Evolutionary conservation across 1,140 invertebrate species (phyloP).

Genomic region (Drosophila saltans): DNA sequence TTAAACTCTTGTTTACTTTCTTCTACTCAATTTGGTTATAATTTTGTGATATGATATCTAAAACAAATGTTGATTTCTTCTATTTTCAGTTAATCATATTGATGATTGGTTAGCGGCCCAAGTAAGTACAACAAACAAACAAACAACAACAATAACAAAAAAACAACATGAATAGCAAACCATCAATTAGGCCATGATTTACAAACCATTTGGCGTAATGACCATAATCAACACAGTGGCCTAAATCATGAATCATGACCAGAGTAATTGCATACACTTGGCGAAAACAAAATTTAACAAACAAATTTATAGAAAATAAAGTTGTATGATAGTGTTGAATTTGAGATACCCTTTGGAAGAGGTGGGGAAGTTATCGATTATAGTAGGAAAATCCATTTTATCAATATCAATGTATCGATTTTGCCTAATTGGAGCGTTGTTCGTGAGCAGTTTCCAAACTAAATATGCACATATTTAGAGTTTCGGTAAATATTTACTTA

Average conservation of each 20-base stretch:
- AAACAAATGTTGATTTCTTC: slow-evolving; percentile 16
- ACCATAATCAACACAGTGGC: background rate
- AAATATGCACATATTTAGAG: too few species aligned
- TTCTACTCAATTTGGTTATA: background rate
- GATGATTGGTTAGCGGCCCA: slow-evolving; percentile 5
- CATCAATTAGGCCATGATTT: background rate
- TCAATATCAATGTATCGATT: too few species aligned
- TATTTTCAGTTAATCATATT: slow-evolving; percentile 31
- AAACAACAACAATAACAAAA: background rate
- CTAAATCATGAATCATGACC: background rate
- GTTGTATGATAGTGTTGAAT: too few species aligned
- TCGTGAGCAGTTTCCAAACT: too few species aligned
- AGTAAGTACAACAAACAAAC: background rate
- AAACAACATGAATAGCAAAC: background rate
- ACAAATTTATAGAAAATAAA: background rate
- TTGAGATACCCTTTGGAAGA: background rate
- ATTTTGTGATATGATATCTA: background rate
- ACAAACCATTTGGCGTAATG: slow-evolving; percentile 8
- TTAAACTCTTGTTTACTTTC: slow-evolving; percentile 2
- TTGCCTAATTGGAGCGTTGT: too few species aligned
- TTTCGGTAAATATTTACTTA: too few species aligned
- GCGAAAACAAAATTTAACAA: background rate
- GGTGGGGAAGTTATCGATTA: too few species aligned
- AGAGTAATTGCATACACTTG: slow-evolving; percentile 1
- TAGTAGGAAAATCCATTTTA: too few species aligned